Percentiles rank a stretch among this genome's conserved stretches.
phyloP scores from a whole-genome alignment of 2,888 invertebrate species.

The Lottia scabra region DNA sequence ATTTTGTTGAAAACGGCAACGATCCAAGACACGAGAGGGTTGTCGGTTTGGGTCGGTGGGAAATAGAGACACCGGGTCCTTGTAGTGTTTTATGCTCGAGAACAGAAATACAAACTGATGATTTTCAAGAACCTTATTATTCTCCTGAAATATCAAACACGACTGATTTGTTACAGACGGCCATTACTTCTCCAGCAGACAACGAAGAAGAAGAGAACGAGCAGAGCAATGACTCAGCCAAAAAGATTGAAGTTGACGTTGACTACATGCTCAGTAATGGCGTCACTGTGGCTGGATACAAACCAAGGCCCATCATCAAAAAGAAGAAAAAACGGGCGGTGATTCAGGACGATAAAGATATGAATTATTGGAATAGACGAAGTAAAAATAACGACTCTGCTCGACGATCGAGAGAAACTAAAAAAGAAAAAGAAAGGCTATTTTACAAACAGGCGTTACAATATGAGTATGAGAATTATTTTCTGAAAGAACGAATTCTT shows the following conservation, averaged over 20 bases:
- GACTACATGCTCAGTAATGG: conserved; percentile 49
- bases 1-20: too few species aligned
- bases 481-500: conserved; percentile 44
- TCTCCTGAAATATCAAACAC: too few species aligned
- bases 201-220: too few species aligned
- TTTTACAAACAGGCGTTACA: conserved; percentile 51
- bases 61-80: not conserved
- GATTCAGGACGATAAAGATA: conserved; percentile 36
- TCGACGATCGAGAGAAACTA: conserved; percentile 49
- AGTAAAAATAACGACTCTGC: conserved; percentile 61
- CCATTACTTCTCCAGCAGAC: too few species aligned
- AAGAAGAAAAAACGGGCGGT: conserved; percentile 38
- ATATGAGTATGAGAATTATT: conserved; percentile 50
- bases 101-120: too few species aligned
- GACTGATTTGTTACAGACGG: too few species aligned
- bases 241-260: conserved; percentile 34
- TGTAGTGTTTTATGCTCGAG: not conserved
- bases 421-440: conserved; percentile 56
- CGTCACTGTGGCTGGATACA: conserved; percentile 49
- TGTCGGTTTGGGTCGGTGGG: not conserved
- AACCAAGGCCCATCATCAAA: conserved; percentile 44
- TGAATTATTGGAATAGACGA: conserved; percentile 50
- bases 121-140: too few species aligned
- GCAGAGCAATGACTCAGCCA: too few species aligned
- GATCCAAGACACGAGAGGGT: too few species aligned